Evolutionary conservation across 2,113 vertebrate species (phyloP).

Genomic region (Psittacara wagleri): DNA sequence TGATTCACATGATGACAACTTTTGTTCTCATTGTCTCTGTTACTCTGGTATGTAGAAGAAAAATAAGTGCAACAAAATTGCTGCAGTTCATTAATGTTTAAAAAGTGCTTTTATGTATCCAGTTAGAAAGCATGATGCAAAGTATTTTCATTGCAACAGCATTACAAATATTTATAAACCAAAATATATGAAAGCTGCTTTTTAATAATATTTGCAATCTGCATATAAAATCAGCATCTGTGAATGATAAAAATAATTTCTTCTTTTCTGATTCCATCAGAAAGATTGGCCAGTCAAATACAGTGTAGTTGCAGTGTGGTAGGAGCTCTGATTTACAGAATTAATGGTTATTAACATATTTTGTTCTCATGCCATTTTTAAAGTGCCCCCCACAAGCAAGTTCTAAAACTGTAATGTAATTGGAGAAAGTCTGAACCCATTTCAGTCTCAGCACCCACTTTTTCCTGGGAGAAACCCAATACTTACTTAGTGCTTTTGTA

Average conservation of each 20-base stretch:
- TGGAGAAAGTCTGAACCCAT: background rate
- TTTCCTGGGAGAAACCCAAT: background rate
- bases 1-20: background rate
- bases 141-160: background rate
- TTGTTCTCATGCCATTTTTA: background rate
- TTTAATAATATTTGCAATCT: conserved; percentile 58
- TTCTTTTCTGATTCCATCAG: background rate
- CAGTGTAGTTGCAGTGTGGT: background rate
- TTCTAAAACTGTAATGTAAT: background rate
- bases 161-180: background rate
- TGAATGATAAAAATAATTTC: conserved; percentile 45
- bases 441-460: background rate
- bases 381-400: background rate
- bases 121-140: background rate
- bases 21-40: background rate
- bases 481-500: background rate
- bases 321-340: background rate
- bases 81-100: background rate
- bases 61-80: background rate
- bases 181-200: conserved; percentile 23
- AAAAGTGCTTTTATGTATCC: background rate
- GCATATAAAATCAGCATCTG: conserved; percentile 1
- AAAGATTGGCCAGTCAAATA: background rate
- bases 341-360: background rate
- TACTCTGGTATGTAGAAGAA: background rate